Evolutionary conservation across 2,797 vertebrate genomes (phyloP).

Genomic region (Decapterus maruadsi): DNA sequence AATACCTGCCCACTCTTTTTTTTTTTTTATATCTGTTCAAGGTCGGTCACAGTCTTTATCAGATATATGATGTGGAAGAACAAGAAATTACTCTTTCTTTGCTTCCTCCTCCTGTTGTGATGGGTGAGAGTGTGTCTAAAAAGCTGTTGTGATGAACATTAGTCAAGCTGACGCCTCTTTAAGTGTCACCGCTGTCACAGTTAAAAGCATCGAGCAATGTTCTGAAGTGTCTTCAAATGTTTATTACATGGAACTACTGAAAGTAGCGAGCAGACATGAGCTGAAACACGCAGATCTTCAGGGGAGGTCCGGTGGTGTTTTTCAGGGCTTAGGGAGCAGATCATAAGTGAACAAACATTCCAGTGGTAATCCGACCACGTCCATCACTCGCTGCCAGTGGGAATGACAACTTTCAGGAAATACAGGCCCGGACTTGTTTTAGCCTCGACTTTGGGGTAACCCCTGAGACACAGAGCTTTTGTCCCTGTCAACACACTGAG

Average conservation of each 20-base stretch:
- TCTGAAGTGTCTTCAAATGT: conserved; percentile 11
- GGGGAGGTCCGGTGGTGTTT: conserved; percentile 50
- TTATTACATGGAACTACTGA: conserved; percentile 13
- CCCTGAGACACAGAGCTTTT: conserved; percentile 44
- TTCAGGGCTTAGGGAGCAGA: conserved; percentile 62
- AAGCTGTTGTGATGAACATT: conserved; percentile 6
- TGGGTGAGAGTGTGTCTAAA: background rate
- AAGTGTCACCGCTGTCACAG: background rate
- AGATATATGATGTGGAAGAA: background rate
- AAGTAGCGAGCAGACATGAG: conserved; percentile 29
- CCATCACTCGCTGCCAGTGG: conserved; percentile 61
- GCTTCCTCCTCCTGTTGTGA: background rate
- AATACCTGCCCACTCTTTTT: conserved; percentile 10
- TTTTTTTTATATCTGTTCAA: background rate
- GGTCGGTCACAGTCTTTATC: conserved; percentile 38
- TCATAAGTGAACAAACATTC: conserved; percentile 78
- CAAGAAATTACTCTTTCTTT: conserved; percentile 1
- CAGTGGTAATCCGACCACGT: conserved; percentile 70
- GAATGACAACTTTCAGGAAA: conserved; percentile 75
- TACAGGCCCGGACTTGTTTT: conserved; percentile 67
- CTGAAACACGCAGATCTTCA: conserved; percentile 41
- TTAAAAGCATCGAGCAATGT: conserved; percentile 10
- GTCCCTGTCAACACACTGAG: conserved; percentile 42
- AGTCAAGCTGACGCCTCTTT: background rate
- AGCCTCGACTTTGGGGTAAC: conserved; percentile 67